phyloP scores from a whole-genome alignment of 2,113 vertebrate genomes.

The Silurus asotus region DNA sequence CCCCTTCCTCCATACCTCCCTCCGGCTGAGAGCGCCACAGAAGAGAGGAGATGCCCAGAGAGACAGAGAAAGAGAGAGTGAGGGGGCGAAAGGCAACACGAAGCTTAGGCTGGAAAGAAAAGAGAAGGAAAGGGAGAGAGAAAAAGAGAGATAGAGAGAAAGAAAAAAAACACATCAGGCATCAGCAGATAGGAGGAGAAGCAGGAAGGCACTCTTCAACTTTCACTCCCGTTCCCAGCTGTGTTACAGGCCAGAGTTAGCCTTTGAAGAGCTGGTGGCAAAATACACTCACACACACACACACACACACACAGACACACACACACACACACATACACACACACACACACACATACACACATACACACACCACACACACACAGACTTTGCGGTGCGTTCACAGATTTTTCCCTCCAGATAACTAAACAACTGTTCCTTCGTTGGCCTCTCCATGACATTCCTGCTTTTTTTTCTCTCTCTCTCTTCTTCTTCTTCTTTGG shows the following conservation, averaged over 20 bases:
- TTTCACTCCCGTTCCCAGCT: slow-evolving; percentile 72
- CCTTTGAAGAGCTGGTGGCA: slow-evolving; percentile 76
- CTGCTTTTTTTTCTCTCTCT: neutral
- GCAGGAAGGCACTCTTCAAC: slow-evolving; percentile 70
- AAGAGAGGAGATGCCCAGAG: slow-evolving; percentile 72
- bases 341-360: slow-evolving; percentile 54
- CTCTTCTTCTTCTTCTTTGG: slow-evolving; percentile 42
- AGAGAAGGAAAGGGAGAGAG: slow-evolving; percentile 37
- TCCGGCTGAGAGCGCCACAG: slow-evolving; percentile 65
- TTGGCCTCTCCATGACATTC: slow-evolving; percentile 54
- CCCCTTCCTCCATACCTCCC: slow-evolving; percentile 39
- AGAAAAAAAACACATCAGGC: slow-evolving; percentile 56
- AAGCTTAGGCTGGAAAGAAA: slow-evolving; percentile 39
- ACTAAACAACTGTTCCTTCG: slow-evolving; percentile 54
- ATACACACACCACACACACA: slow-evolving; percentile 49
- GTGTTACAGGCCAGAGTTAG: slow-evolving; percentile 69
- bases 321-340: neutral
- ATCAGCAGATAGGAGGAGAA: slow-evolving; percentile 65
- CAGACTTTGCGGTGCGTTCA: slow-evolving; percentile 21
- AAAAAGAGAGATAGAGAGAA: slow-evolving; percentile 24
- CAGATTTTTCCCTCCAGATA: slow-evolving; percentile 52
- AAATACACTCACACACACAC: slow-evolving; percentile 61
- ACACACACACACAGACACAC: slow-evolving; percentile 34
- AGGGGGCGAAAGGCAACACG: slow-evolving; percentile 55
- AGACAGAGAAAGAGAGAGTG: slow-evolving; percentile 63